Evolutionary conservation across 2,888 invertebrate species (phyloP), one percentile per base, ranked within the genome.

Genomic region (Stenichneumon culpator): DNA sequence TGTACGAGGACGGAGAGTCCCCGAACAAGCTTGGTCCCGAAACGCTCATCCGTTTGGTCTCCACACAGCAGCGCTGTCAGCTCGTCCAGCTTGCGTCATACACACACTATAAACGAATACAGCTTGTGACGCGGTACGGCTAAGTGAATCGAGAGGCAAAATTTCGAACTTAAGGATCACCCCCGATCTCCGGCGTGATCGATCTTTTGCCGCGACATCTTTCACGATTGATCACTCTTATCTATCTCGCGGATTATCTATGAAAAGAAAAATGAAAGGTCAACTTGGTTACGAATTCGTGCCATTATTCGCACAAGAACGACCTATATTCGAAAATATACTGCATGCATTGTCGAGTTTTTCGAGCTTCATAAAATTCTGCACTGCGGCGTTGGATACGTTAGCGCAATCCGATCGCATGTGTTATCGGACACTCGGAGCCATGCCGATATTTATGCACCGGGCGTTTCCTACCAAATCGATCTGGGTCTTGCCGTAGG

Each of bases 21-120:
- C 25, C 14, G 57, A 57, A 57, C 57, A 11, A 11, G 25, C 74
- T 60, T 73, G 57, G 84, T 81, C 73, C 81, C 81, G 68, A 77
- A 84, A 84, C 84, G 54, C 67, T 57, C 72, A 77, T 80, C 57
- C 65, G 60, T 77, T 80, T 81, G 39, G 69, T 36, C 70, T 54
- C 79, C 63, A 4, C n/a, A 65, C 54, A 44, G 28, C 39, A 22
- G 44, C 52, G 73, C 68, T 50, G 50, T 22, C 69, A 52, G 80
- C 57, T 81, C 84, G 47, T 81, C 69, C 14, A 32, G 52, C 32
- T 78, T 73, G 44, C 65, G 57, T 63, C 44, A 16, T 73, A 63
- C 39, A 75, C 25, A 75, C 54, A 47, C 6, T 52, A 60, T 19
- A 14, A 57, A 25, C 19, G 16, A 57, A 28, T 73, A 50, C 22